A percentile compares a stretch with the other conserved stretches of the same genome.
Conservation (phyloP, 2,797 vertebrate species). For the Pogoniulus pusillus region DNA sequence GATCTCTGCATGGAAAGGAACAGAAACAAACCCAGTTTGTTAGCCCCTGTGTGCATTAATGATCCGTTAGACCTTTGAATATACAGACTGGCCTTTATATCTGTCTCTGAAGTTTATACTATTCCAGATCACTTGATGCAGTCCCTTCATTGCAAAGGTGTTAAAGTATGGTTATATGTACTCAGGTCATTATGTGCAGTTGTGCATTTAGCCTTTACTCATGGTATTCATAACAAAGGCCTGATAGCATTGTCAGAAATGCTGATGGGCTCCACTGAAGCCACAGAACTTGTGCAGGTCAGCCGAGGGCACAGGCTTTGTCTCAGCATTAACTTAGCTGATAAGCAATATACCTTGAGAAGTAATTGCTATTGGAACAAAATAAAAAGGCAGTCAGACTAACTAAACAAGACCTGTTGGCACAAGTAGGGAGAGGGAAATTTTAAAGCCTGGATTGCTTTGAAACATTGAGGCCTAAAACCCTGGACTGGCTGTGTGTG, state of each 20-base stretch:
- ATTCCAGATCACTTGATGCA: not conserved
- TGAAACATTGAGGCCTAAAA: not conserved
- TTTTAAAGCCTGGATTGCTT: not conserved
- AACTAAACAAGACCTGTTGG: not conserved
- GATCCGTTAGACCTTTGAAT: not conserved
- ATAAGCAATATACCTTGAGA: not conserved
- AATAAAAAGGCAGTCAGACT: not conserved
- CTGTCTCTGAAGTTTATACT: constrained; percentile 5
- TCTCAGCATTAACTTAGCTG: not conserved
- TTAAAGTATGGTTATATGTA: not conserved
- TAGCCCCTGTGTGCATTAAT: not conserved
- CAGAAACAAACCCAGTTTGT: not conserved
- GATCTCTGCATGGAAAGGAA: constrained; percentile 1
- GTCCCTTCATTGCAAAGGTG: not conserved
- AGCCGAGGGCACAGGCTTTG: not conserved
- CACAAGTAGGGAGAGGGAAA: not conserved
- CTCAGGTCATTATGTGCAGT: not conserved
- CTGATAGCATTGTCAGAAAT: not conserved
- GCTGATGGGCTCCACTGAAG: not conserved
- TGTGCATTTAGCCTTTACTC: not conserved
- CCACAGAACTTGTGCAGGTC: not conserved
- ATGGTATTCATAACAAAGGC: not conserved
- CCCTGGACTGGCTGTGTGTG: not conserved
- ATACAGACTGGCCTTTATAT: not conserved
- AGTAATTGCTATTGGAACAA: not conserved